Evolutionary conservation across 2,888 invertebrate species (phyloP).

Genomic region (Limnephilus lunatus): DNA sequence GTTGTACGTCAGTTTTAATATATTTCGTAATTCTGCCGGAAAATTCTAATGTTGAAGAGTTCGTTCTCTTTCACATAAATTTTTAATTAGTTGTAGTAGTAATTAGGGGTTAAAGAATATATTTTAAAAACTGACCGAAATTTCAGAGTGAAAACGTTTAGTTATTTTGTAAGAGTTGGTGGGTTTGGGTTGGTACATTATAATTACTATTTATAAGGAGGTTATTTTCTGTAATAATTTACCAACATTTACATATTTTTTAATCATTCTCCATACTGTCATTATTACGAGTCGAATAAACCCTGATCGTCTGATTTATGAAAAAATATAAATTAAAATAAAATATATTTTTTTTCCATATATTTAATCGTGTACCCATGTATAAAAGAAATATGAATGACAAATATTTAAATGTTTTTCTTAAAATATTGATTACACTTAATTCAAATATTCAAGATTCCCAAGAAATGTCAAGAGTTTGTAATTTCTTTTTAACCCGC

Average conservation of each 20-base stretch:
- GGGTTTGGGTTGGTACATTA: neutral
- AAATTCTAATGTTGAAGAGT: neutral
- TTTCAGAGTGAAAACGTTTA: neutral
- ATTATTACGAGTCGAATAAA: too few relatives aligned
- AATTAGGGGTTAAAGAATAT: neutral
- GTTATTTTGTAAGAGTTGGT: neutral
- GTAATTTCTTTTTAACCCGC: neutral
- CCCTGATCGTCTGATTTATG: too few relatives aligned
- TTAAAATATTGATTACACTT: neutral
- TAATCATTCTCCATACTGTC: too few relatives aligned
- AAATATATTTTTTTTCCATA: too few relatives aligned
- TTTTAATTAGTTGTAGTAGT: neutral
- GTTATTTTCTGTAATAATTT: too few relatives aligned
- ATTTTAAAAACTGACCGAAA: neutral
- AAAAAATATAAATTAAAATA: too few relatives aligned
- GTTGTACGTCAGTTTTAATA: neutral
- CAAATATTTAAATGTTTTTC: too few relatives aligned
- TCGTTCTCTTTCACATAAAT: neutral
- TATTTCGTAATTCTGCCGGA: neutral
- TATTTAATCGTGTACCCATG: too few relatives aligned
- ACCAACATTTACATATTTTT: too few relatives aligned
- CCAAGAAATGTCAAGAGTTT: neutral
- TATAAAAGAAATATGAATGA: too few relatives aligned
- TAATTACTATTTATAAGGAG: neutral
- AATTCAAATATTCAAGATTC: neutral